Evolutionary conservation across 2,113 vertebrate species (phyloP), one percentile per base, ranked within the genome.

Genomic region (Enhydra lutris): DNA sequence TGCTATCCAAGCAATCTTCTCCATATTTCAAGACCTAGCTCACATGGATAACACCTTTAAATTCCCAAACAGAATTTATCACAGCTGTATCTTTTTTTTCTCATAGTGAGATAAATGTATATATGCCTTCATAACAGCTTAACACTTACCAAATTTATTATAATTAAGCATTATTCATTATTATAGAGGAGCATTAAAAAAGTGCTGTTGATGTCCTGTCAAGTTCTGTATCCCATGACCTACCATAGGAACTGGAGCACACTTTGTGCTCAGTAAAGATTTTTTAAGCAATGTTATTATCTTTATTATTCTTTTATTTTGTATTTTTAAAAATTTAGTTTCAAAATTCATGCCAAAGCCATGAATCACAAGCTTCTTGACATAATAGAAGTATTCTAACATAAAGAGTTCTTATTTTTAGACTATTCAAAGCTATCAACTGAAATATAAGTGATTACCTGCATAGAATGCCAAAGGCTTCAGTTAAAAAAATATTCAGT

Each of bases 391-490:
- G 94, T 92, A 83, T 69, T 97, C 11, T n/a, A 84, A 86, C 20
- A 95, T 92, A 63, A 95, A 93, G 96, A 34, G 3, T 86, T 98
- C 97, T 39, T 45, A 85, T 97, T 88, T 95, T 93, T 8, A 90
- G 90, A 95, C 82, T 67, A 95, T 94, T 73, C 45, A 88, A 63
- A 91, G 45, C 23, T 73, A 3, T 82, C 97, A 97, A 94, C 85
- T 97, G 92, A 98, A 98, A 98, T 93, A 39, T 95, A 95, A 98
- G 97, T 91, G 24, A 95, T 97, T 94, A 98, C 88, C 95, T 90
- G 91, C 59, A 42, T 96, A 91, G 67, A 42, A 45, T 90, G 95
- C n/a, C 59, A 92, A 97, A 36, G 50, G 39, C 93, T 98, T 98
- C 90, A 90, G 59, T 91, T 63, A 96, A 90, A 81, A 93, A 91